Percentiles rank a stretch among this genome's conserved stretches.
phyloP scores from a whole-genome alignment of 35 echinoderm and acorn worm genomes.

The Chiridota heheva region DNA sequence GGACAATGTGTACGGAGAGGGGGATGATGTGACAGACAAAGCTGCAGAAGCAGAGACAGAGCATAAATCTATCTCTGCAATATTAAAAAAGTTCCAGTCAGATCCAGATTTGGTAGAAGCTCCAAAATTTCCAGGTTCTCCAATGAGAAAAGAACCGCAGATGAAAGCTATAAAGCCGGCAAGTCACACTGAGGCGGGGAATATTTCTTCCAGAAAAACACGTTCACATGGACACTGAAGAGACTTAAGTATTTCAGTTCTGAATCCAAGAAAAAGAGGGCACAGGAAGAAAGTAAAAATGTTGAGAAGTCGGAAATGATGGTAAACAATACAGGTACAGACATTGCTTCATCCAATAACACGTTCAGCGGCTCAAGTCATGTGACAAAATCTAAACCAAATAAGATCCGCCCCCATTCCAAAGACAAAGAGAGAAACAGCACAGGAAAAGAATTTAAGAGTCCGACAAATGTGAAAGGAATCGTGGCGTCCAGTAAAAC shows the following conservation, averaged over 20 bases:
- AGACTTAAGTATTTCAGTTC: slow-evolving; percentile 31
- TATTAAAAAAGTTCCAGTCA: not conserved
- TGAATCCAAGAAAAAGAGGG: slow-evolving; percentile 15
- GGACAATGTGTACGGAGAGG: not conserved
- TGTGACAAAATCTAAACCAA: slow-evolving; percentile 1
- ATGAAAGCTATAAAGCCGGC: not conserved
- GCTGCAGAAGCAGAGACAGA: not conserved
- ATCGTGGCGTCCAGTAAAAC: slow-evolving; percentile 28
- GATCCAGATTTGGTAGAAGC: not conserved
- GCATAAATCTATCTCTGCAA: slow-evolving; percentile 21
- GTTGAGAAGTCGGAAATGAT: not conserved
- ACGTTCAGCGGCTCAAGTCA: not conserved
- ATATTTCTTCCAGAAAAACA: too few relatives aligned
- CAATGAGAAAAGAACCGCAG: not conserved
- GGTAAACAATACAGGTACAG: not conserved
- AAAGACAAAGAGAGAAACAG: slow-evolving; percentile 13
- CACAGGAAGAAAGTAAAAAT: not conserved
- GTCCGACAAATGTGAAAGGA: too few relatives aligned
- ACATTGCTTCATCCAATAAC: not conserved
- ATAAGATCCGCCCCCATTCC: slow-evolving; percentile 7
- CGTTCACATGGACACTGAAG: slow-evolving; percentile 27
- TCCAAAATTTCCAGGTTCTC: slow-evolving; percentile 18
- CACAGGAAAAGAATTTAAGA: slow-evolving; percentile 18
- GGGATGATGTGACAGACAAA: not conserved
- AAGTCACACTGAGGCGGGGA: too few relatives aligned